These are phyloP conservation scores for Austrolebias charrua DNA, from an alignment of 2,797 vertebrate species.

Conservation along the genomic window DNA sequence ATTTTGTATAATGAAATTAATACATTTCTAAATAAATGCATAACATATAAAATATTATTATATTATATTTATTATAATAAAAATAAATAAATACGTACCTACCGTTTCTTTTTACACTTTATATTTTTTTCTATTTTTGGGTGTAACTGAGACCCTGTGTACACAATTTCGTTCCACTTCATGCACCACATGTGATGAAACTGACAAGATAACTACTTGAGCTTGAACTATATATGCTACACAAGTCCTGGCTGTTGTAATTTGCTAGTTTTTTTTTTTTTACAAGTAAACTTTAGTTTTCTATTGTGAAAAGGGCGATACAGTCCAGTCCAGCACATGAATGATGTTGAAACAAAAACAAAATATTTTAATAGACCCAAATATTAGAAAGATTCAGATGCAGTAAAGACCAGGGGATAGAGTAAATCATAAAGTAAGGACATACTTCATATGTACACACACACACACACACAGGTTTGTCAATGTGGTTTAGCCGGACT, in stretches of 20 bases:
- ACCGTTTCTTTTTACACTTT: too few species aligned
- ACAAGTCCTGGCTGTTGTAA: not conserved
- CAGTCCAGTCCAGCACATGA: slow-evolving; percentile 7
- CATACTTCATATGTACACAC: slow-evolving; percentile 26
- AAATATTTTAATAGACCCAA: slow-evolving; percentile 58
- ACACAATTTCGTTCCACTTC: too few species aligned
- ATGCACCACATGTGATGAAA: too few species aligned
- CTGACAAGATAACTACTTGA: too few species aligned
- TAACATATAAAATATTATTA: too few species aligned
- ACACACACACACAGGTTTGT: slow-evolving; percentile 33
- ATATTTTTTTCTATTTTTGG: too few species aligned
- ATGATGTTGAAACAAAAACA: slow-evolving; percentile 26
- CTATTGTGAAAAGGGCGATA: slow-evolving; percentile 1
- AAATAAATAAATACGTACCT: too few species aligned
- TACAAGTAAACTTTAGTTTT: slow-evolving; percentile 1
- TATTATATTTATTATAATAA: too few species aligned
- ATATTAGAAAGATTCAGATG: slow-evolving; percentile 35
- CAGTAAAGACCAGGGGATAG: slow-evolving; percentile 45
- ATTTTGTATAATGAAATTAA: too few species aligned
- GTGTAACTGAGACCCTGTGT: too few species aligned
- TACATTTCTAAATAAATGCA: too few species aligned
- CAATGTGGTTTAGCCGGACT: too few species aligned
- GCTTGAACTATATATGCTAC: not conserved
- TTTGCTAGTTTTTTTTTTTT: slow-evolving; percentile 8
- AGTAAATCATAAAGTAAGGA: slow-evolving; percentile 64